Evolutionary conservation across 2,888 invertebrate genomes (phyloP).

Genomic region (Drosophila picticornis): DNA sequence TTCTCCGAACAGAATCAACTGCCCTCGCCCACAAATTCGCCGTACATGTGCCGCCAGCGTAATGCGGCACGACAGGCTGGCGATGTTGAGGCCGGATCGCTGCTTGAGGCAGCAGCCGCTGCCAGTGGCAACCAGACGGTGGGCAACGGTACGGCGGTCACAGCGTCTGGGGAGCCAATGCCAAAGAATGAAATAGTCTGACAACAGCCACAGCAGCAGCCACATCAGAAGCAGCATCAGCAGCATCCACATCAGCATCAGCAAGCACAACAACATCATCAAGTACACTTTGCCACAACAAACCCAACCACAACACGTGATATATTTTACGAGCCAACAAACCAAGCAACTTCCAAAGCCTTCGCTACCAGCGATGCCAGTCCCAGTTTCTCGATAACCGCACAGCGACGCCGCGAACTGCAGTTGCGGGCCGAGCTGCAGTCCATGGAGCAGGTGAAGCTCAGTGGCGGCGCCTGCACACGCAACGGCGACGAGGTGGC

Average conservation of each 20-base stretch:
- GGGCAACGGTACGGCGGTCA: conserved; percentile 53
- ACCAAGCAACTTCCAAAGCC: conserved; percentile 58
- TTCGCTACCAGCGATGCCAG: conserved; percentile 46
- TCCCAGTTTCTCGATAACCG: conserved; percentile 63
- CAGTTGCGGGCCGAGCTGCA: conserved; percentile 75
- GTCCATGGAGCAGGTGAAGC: conserved; percentile 69
- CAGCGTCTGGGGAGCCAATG: conserved; percentile 53
- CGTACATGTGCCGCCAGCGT: conserved; percentile 93
- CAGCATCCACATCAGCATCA: conserved; percentile 32
- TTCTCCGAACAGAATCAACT: conserved; percentile 85
- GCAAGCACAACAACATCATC: conserved; percentile 41
- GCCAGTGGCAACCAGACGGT: conserved; percentile 68
- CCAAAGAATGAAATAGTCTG: conserved; percentile 83
- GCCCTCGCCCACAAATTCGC: conserved; percentile 92
- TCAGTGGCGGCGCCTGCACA: conserved; percentile 56
- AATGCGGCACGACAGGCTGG: conserved; percentile 87
- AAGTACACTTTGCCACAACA: conserved; percentile 47
- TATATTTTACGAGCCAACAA: conserved; percentile 67
- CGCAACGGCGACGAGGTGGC: conserved; percentile 82
- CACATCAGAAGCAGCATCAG: conserved; percentile 38
- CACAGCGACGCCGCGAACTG: conserved; percentile 75
- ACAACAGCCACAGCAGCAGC: conserved; percentile 79
- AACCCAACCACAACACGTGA: conserved; percentile 64
- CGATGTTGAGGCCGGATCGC: conserved; percentile 84
- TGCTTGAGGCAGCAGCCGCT: conserved; percentile 80